phyloP scores from a whole-genome alignment of 2,888 invertebrate genomes.

The Acanthopleura granulata region DNA sequence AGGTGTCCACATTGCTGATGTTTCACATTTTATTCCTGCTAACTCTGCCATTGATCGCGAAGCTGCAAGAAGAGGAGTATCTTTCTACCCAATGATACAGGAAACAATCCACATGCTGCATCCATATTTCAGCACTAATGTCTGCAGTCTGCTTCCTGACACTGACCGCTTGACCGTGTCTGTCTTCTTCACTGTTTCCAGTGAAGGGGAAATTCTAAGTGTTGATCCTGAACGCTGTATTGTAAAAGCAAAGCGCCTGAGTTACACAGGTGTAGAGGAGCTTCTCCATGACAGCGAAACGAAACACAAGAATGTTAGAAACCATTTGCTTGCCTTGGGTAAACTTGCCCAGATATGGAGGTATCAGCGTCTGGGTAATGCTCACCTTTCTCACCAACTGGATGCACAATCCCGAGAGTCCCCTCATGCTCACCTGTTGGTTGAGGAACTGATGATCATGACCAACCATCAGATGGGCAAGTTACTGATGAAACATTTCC shows the following conservation, averaged over 20 bases:
- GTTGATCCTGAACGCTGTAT: constrained; percentile 44
- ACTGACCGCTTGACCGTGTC: constrained; percentile 52
- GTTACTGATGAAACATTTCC: constrained; percentile 43
- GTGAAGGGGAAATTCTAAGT: constrained; percentile 43
- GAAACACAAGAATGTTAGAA: constrained; percentile 47
- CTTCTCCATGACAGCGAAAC: constrained; percentile 47
- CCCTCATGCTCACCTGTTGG: constrained; percentile 49
- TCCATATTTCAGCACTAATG: constrained; percentile 38
- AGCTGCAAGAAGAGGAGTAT: constrained; percentile 41
- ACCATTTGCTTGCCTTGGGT: constrained; percentile 48
- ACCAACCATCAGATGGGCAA: constrained; percentile 54
- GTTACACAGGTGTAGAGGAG: constrained; percentile 47
- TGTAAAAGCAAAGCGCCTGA: constrained; percentile 53
- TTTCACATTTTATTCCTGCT: constrained; percentile 49
- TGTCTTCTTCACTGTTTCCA: constrained; percentile 48
- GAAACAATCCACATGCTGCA: constrained; percentile 52
- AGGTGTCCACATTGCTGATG: constrained; percentile 60
- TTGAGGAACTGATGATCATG: constrained; percentile 60
- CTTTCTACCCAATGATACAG: constrained; percentile 44
- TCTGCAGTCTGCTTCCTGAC: constrained; percentile 49
- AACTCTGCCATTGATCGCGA: constrained; percentile 50
- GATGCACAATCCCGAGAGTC: constrained; percentile 32
- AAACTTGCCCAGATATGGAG: constrained; percentile 52
- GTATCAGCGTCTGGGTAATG: constrained; percentile 53
- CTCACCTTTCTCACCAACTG: constrained; percentile 34